Base-by-base conservation (phyloP, 2,888 invertebrate genomes). In the Tryphoninae sp. region DNA sequence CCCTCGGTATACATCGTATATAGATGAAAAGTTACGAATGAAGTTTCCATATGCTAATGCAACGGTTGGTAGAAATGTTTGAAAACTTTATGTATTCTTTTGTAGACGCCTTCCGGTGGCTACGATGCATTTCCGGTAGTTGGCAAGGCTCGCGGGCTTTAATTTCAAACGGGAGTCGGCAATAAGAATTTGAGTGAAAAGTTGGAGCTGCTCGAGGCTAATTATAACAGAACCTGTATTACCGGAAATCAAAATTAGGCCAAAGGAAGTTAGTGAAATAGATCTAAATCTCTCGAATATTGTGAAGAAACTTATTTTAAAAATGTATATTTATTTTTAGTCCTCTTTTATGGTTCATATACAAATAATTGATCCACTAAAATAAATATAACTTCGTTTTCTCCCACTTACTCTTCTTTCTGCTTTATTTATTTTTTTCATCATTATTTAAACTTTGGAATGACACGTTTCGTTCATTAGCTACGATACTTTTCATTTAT, bases 21-120 rank as follows among this genome's bases (percentile, higher is more conserved):
- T 45, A 45, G 9, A 45, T 45, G 13, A 45, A 45, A 45, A 45
- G 45, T 40, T 26, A 13, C 23, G 9, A 26, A 67, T 51, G n/a
- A 51, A 67, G 23, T 67, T 51, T 67, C 23, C 51, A 67, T 51
- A 45, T 45, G 49, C 67, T 67, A 67, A 67, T 67, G 8, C n/a
- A 33, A 51, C 67, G 49, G 26, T 26, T 23, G 16, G 22, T n/a
- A 51, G 67, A 67, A 49, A 67, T 16, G 67, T 51, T 67, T 8
- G 26, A 51, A 67, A 67, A 65, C 49, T 49, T 49, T 23, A 49
- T 65, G 23, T 51, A 65, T 65, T 65, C 65, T 65, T 65, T 65
- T 49, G 65, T 49, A 13, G 16, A 51, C 45, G 2, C 11, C 13
- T 45, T 45, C 13, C 13, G 13, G 45, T 9, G 45, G 11, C 1